Percentiles rank a stretch among this genome's conserved stretches.
phyloP scores from a whole-genome alignment of 2,888 invertebrate genomes.

The Thysanoteuthis rhombus region DNA sequence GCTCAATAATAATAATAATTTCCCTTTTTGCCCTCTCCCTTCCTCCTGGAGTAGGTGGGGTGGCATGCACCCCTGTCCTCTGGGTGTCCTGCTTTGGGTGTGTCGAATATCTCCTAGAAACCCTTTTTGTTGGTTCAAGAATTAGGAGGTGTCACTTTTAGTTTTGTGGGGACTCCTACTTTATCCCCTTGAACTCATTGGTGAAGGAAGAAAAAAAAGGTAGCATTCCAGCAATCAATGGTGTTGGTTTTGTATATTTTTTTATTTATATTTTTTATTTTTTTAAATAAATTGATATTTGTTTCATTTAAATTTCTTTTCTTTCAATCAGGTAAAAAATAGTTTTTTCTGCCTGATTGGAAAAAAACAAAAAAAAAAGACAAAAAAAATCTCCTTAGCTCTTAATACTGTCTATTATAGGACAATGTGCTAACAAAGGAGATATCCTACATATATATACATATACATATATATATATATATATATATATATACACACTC shows the following conservation, averaged over 20 bases:
- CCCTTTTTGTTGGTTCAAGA: background rate
- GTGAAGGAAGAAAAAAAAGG: background rate
- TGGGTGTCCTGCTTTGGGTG: background rate
- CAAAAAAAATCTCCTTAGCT: too few species aligned
- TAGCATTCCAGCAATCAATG: background rate
- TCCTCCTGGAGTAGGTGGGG: background rate
- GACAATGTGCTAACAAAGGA: too few species aligned
- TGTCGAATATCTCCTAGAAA: background rate
- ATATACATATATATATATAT: too few species aligned
- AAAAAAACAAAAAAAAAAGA: too few species aligned
- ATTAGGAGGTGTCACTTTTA: background rate
- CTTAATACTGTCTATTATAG: too few species aligned
- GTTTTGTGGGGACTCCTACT: background rate
- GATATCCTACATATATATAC: too few species aligned
- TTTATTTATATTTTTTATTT: background rate
- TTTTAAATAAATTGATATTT: too few species aligned
- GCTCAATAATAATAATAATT: background rate
- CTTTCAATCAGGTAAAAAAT: too few species aligned
- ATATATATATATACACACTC: too few species aligned
- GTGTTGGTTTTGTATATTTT: slow-evolving; percentile 12
- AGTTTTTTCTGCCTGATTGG: too few species aligned
- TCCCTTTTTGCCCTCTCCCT: background rate
- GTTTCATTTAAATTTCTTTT: too few species aligned
- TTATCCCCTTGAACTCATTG: background rate
- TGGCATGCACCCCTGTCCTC: background rate